Conservation (phyloP, 2,113 vertebrate genomes). For the Collichthys lucidus region DNA sequence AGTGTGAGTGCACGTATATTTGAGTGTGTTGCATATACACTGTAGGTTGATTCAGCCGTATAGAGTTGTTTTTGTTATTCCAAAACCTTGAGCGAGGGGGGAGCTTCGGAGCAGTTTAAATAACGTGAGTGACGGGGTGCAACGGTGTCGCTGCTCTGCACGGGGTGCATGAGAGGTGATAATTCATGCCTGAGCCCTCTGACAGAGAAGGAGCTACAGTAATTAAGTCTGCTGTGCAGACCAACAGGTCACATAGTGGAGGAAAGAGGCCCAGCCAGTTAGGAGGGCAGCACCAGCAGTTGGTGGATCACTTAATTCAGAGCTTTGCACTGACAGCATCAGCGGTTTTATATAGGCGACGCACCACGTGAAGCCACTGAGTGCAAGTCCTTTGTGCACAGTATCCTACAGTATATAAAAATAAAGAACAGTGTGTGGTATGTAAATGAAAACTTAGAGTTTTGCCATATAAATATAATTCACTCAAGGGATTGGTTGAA, state of each 20-base stretch:
- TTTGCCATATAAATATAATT: not conserved
- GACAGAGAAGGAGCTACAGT: conserved; percentile 58
- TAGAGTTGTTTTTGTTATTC: conserved; percentile 40
- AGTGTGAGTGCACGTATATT: not conserved
- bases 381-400: conserved; percentile 1
- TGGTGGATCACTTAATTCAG: conserved; percentile 70
- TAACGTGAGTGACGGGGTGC: conserved; percentile 39
- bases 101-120: conserved; percentile 22
- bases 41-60: conserved; percentile 1
- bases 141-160: conserved; percentile 5
- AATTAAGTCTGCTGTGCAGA: conserved; percentile 58
- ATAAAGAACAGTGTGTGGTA: not conserved
- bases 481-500: not conserved
- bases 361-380: conserved; percentile 20
- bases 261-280: conserved; percentile 30
- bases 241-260: conserved; percentile 61
- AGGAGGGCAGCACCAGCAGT: conserved; percentile 47
- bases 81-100: conserved; percentile 28
- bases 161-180: conserved; percentile 66
- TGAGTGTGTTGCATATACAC: not conserved
- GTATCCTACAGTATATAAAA: not conserved
- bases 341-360: conserved; percentile 59
- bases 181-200: conserved; percentile 68
- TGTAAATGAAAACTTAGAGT: not conserved
- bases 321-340: conserved; percentile 64